phyloP scores from a whole-genome alignment of 2,113 vertebrate genomes.

The Daboia siamensis region DNA sequence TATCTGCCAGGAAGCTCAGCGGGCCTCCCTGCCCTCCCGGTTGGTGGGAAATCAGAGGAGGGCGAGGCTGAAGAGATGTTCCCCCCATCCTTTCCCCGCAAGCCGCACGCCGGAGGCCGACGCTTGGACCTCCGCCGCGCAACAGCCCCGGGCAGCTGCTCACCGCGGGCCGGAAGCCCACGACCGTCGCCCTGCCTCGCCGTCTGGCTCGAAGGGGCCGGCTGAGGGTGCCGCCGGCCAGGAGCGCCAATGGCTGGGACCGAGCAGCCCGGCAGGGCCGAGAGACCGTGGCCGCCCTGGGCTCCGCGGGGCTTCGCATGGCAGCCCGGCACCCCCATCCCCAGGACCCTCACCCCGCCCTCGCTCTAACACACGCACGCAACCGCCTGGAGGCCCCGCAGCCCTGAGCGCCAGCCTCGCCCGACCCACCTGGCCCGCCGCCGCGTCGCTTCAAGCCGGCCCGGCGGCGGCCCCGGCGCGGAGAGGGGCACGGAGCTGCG shows the following conservation, averaged over 20 bases:
- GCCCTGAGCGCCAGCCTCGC: neutral
- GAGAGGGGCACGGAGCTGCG: neutral
- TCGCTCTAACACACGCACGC: no score
- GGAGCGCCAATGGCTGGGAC: neutral
- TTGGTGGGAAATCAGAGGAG: neutral
- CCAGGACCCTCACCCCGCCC: no score
- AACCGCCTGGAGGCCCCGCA: neutral
- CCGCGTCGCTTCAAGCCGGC: neutral
- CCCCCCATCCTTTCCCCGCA: neutral
- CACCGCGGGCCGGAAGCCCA: neutral
- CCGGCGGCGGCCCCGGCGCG: neutral
- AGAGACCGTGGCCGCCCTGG: no score
- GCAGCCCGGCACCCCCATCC: neutral
- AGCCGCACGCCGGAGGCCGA: neutral
- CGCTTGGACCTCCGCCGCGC: no score
- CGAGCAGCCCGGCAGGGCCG: no score
- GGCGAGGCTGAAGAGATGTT: no score
- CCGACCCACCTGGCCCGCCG: neutral
- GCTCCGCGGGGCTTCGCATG: neutral
- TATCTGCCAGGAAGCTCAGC: neutral
- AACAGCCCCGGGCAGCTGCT: no score
- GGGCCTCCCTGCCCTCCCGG: no score
- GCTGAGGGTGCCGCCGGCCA: neutral
- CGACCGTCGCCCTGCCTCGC: no score
- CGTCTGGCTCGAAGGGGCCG: neutral